Conservation (phyloP, 2,113 vertebrate species). For the Mus spicilegus region DNA sequence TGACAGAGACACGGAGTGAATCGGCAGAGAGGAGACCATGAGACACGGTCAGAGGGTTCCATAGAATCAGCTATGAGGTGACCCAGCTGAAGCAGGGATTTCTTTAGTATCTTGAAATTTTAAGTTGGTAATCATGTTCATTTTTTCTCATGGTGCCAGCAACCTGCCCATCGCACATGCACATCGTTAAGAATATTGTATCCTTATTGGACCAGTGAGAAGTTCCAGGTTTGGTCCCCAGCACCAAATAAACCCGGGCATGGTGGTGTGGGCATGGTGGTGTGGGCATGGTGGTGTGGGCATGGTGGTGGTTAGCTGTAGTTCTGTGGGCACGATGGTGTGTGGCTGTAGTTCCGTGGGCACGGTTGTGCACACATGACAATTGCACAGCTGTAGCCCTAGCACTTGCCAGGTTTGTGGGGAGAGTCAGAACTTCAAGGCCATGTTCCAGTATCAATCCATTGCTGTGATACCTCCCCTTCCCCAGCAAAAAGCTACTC, state of each 20-base stretch:
- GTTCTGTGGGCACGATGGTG: background rate
- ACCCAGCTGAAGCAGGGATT: background rate
- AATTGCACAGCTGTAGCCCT: background rate
- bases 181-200: background rate
- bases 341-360: background rate
- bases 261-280: accelerated
- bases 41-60: conserved; percentile 13
- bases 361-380: background rate
- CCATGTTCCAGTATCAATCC: background rate
- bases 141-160: background rate
- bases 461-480: background rate
- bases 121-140: conserved; percentile 24
- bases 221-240: background rate
- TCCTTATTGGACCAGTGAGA: background rate
- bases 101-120: conserved; percentile 14
- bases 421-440: background rate
- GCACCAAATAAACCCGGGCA: background rate
- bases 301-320: background rate
- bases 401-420: background rate
- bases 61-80: background rate
- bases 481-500: background rate
- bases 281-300: background rate
- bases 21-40: background rate
- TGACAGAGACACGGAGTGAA: background rate
- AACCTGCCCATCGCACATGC: background rate